Base-by-base conservation (phyloP, 2,113 vertebrate genomes). In the Alethe diademata region DNA sequence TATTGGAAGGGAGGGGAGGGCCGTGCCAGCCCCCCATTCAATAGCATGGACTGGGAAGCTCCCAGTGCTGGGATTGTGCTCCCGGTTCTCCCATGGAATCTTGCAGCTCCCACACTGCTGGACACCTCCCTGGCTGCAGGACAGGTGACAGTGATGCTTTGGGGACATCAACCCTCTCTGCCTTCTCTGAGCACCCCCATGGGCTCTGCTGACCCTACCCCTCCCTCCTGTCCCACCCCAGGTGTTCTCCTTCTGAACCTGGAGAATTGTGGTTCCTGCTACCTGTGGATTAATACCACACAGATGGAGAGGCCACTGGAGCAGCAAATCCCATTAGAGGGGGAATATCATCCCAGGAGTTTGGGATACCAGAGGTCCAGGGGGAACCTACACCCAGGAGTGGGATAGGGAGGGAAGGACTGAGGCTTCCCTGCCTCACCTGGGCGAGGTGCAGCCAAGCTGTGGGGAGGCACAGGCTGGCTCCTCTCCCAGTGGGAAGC, bases 401-500 rank as follows among this genome's bases (percentile, higher is more conserved):
- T 0, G 1, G 40, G 36, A 45, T 33, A 4, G 42, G 35, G 47
- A 51, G 23, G 43, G 40, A n/a, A 65, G 42, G 26, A 57, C 17
- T 2, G 1, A 8, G 1, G 3, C 8, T 43, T n/a, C 25, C 38
- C 42, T 4, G 1, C 19, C 28, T 61, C 51, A 14, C 1, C 51
- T 14, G 61, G 26, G 15, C 0, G 0, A 50, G 0, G 28, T 14
- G 22, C 36, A 11, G 73, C 24, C 1, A 0, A 18, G 51, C 42
- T 23, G 36, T 54, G 54, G 69, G n/a, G 29, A 33, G 26, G n/a
- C 47, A 14, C 2, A 7, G 26, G 42, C 18, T 42, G 74, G 51
- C 26, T 14, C 23, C 51, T 28, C 1, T 11, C 58, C 43, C 64
- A 23, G 43, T 0, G 28, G 61, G 66, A 38, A 51, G 82, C 56